Conservation (phyloP, 1,140 invertebrate genomes). For the Phthorimaea operculella region DNA sequence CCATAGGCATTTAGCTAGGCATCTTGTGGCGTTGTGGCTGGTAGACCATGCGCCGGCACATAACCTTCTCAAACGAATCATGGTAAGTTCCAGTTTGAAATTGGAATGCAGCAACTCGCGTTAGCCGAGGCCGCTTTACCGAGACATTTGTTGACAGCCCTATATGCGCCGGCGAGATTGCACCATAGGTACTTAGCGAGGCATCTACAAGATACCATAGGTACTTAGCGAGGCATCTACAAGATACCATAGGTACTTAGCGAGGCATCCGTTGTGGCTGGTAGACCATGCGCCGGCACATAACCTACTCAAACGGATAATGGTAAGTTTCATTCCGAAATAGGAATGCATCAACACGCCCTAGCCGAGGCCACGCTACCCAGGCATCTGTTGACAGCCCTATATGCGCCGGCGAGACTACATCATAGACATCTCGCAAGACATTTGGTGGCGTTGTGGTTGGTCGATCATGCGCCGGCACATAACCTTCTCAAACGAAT, state of each 20-base stretch:
- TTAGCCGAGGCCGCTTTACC: conserved; percentile 97
- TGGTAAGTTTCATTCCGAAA: too few relatives aligned
- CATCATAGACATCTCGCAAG: conserved; percentile 90
- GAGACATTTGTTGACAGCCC: conserved; percentile 89
- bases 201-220: conserved; percentile 91
- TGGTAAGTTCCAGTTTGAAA: too few relatives aligned
- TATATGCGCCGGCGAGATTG: conserved; percentile 73
- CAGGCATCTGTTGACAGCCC: conserved; percentile 89
- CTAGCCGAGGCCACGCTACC: conserved; percentile 97
- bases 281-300: conserved; percentile 94
- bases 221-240: conserved; percentile 93
- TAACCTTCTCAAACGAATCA: conserved; percentile 86
- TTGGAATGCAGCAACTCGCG: conserved; percentile 94
- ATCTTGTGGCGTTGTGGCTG: conserved; percentile 96
- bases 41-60: conserved; percentile 94
- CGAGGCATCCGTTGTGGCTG: conserved; percentile 97
- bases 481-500: conserved; percentile 89
- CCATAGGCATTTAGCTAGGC: conserved; percentile 92
- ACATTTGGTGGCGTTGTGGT: conserved; percentile 97
- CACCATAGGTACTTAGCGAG: conserved; percentile 90
- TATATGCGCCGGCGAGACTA: conserved; percentile 73
- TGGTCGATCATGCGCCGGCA: conserved; percentile 93
- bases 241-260: too few relatives aligned
- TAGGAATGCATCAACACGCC: conserved; percentile 94
- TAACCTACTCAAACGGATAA: conserved; percentile 86